phyloP scores from a whole-genome alignment of 2,888 invertebrate species.

The Falcaria lacertinaria region DNA sequence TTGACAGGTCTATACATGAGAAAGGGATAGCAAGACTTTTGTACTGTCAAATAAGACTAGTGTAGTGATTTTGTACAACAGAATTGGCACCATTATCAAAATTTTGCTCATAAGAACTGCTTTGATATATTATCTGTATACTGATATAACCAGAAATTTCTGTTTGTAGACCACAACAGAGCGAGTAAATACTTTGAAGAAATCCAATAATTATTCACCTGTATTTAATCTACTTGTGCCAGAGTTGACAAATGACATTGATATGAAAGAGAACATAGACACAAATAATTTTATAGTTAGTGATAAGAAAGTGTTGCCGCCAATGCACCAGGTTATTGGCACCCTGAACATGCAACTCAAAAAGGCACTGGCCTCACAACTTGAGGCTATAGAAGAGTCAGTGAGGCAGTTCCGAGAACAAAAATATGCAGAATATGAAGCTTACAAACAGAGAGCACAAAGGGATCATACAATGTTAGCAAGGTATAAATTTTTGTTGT shows the following conservation, averaged over 20 bases:
- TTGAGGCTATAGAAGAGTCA: slow-evolving; percentile 85
- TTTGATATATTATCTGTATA: slow-evolving; percentile 9
- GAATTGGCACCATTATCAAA: slow-evolving; percentile 19
- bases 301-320: slow-evolving; percentile 61
- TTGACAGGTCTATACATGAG: no score
- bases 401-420: slow-evolving; percentile 87
- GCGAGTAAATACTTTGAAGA: slow-evolving; percentile 80
- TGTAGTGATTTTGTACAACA: no score
- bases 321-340: slow-evolving; percentile 77
- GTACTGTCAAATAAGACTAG: no score
- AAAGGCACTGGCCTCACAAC: slow-evolving; percentile 84
- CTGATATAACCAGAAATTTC: slow-evolving; percentile 8
- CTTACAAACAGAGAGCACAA: slow-evolving; percentile 85
- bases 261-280: slow-evolving; percentile 71
- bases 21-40: slow-evolving; percentile 2
- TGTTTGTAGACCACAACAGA: slow-evolving; percentile 78
- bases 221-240: slow-evolving; percentile 85
- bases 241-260: slow-evolving; percentile 71
- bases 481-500: no score
- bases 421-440: slow-evolving; percentile 87
- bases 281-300: slow-evolving; percentile 55
- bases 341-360: slow-evolving; percentile 83
- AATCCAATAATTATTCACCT: slow-evolving; percentile 83
- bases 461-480: slow-evolving; percentile 84
- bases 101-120: slow-evolving; percentile 9